Conservation (phyloP, 1,140 invertebrate genomes). For the Sinonovacula constricta region DNA sequence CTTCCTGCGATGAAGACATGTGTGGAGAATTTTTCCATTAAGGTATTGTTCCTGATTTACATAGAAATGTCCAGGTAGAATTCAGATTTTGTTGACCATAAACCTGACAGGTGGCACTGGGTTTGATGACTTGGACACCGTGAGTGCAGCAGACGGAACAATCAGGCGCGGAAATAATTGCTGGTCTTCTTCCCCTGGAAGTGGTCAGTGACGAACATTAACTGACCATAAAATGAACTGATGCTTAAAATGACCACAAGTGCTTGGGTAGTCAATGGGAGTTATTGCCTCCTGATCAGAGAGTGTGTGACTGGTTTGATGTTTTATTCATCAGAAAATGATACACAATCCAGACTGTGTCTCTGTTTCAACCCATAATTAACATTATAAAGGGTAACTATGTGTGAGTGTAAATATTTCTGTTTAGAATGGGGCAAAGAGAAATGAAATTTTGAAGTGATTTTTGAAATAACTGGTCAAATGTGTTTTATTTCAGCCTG, state of each 20-base stretch:
- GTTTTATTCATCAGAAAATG: slow-evolving; percentile 37
- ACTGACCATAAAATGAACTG: slow-evolving; percentile 21
- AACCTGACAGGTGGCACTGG: slow-evolving; percentile 26
- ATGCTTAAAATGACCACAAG: slow-evolving; percentile 34
- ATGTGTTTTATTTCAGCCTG: too few relatives aligned
- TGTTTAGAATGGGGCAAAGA: too few relatives aligned
- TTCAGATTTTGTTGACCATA: background rate
- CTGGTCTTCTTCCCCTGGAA: background rate
- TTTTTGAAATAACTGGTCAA: too few relatives aligned
- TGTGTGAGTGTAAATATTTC: too few relatives aligned
- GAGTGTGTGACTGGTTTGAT: slow-evolving; percentile 9
- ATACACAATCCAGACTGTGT: too few relatives aligned
- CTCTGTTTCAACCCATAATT: too few relatives aligned
- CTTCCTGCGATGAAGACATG: too few relatives aligned
- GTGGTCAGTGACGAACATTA: slow-evolving; percentile 18
- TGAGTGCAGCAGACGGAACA: slow-evolving; percentile 3
- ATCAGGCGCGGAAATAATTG: slow-evolving; percentile 25
- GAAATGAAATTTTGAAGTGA: too few relatives aligned
- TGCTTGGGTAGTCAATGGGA: background rate
- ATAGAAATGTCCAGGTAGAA: background rate
- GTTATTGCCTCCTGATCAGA: background rate
- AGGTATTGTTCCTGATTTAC: background rate
- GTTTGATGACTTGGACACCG: slow-evolving; percentile 18
- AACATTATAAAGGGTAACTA: too few relatives aligned
- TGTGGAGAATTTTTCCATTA: background rate